These are phyloP conservation scores for Hippocampus zosterae DNA, from an alignment of 2,113 vertebrate species.

Conservation along the genomic window DNA sequence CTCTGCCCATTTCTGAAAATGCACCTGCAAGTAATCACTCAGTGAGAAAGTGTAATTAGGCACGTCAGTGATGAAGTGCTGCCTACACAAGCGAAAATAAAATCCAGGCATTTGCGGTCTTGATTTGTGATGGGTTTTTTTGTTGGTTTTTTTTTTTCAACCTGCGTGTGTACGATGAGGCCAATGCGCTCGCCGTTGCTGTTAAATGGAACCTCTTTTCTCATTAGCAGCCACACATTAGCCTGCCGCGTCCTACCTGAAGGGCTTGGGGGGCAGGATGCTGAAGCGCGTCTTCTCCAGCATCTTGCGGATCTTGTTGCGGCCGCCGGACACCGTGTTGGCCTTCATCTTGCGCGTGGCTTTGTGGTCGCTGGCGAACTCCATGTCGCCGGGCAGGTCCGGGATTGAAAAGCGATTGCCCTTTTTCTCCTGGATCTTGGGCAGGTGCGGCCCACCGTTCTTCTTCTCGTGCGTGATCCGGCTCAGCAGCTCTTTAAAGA, in stretches of 20 bases:
- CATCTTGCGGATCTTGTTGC: slow-evolving; percentile 95
- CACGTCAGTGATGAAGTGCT: too few relatives aligned
- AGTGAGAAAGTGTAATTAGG: too few relatives aligned
- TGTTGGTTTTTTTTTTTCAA: too few relatives aligned
- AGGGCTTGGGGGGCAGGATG: slow-evolving; percentile 92
- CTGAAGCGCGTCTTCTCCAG: slow-evolving; percentile 95
- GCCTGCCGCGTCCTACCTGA: slow-evolving; percentile 76
- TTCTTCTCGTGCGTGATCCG: slow-evolving; percentile 85
- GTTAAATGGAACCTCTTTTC: not conserved
- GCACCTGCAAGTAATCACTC: too few relatives aligned
- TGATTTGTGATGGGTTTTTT: too few relatives aligned
- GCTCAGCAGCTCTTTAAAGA: slow-evolving; percentile 94
- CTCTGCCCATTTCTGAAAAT: too few relatives aligned
- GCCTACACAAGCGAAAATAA: too few relatives aligned
- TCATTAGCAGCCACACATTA: not conserved
- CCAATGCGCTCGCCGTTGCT: not conserved
- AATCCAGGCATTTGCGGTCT: too few relatives aligned
- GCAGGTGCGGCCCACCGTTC: slow-evolving; percentile 87
- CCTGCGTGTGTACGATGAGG: too few relatives aligned
- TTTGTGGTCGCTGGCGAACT: slow-evolving; percentile 86
- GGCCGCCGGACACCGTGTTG: slow-evolving; percentile 91
- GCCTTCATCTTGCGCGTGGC: slow-evolving; percentile 90
- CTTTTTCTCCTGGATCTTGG: slow-evolving; percentile 95
- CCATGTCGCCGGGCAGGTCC: slow-evolving; percentile 89
- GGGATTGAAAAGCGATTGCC: slow-evolving; percentile 94